Conservation (phyloP, 2,888 invertebrate genomes). For the Nasonia oneida region DNA sequence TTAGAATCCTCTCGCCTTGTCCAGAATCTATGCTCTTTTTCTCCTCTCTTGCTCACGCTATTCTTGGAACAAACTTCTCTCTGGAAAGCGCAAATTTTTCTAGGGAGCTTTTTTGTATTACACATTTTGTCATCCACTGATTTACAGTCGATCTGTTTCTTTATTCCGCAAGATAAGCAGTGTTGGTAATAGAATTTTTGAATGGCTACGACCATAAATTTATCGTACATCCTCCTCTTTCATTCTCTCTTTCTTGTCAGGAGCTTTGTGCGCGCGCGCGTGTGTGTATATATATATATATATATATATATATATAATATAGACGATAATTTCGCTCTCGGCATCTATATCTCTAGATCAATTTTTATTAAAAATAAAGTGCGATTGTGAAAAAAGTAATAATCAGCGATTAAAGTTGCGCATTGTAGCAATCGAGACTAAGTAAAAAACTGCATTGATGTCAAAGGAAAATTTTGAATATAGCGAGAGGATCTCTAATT, state of each 20-base stretch:
- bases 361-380: too few relatives aligned
- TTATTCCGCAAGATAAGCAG: slow-evolving; percentile 37
- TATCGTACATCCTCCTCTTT: background rate
- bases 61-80: background rate
- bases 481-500: background rate
- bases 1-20: slow-evolving; percentile 28
- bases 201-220: slow-evolving; percentile 16
- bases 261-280: background rate
- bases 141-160: slow-evolving; percentile 42
- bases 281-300: too few relatives aligned
- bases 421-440: background rate
- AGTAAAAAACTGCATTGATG: background rate
- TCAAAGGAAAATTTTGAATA: background rate
- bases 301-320: too few relatives aligned
- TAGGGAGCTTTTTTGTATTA: background rate
- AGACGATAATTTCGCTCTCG: too few relatives aligned
- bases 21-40: background rate
- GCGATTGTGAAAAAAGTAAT: too few relatives aligned
- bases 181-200: slow-evolving; percentile 44
- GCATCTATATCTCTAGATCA: too few relatives aligned
- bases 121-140: background rate
- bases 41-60: slow-evolving; percentile 1
- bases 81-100: slow-evolving; percentile 10
- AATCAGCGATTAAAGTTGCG: background rate
- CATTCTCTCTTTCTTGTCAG: background rate